These are phyloP conservation scores for Ochotona princeps DNA, from an alignment of 2,113 vertebrate species.

Conservation along the genomic window DNA sequence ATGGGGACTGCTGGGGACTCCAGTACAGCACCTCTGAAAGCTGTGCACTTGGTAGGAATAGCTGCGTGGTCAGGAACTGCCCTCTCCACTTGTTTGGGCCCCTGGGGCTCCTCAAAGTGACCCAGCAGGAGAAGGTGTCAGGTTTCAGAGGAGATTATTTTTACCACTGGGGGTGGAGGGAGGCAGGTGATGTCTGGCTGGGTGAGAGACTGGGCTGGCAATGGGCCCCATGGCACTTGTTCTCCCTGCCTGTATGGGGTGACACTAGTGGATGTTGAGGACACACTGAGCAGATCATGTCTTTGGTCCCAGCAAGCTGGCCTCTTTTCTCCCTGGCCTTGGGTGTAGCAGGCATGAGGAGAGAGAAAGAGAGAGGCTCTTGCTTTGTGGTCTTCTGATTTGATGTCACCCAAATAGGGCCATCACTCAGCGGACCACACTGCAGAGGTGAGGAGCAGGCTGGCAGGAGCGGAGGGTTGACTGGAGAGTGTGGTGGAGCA, in stretches of 20 bases:
- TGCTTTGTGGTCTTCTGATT: not conserved
- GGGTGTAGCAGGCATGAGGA: not conserved
- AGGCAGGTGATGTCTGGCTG: constrained; percentile 17
- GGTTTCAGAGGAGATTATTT: constrained; percentile 66
- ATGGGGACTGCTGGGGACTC: not conserved
- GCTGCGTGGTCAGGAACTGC: not conserved
- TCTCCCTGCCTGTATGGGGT: not conserved
- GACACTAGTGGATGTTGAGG: not conserved
- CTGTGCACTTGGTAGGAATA: not conserved
- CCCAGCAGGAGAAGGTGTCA: not conserved
- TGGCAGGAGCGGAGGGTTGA: not conserved
- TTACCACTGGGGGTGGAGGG: constrained; percentile 30
- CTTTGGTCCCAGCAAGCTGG: not conserved
- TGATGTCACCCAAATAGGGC: not conserved
- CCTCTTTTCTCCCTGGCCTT: not conserved
- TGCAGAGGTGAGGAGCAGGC: not conserved
- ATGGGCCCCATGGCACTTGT: rapidly evolving
- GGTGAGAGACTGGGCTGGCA: not conserved
- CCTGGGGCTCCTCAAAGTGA: not conserved
- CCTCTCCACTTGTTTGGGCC: not conserved
- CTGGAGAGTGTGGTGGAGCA: not conserved
- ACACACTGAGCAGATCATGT: not conserved
- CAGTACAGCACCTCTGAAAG: not conserved
- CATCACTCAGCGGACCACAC: not conserved
- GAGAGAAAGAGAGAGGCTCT: not conserved